These are phyloP conservation scores for Hecatera dysodea DNA, from an alignment of 2,888 invertebrate species.

Conservation along the genomic window DNA sequence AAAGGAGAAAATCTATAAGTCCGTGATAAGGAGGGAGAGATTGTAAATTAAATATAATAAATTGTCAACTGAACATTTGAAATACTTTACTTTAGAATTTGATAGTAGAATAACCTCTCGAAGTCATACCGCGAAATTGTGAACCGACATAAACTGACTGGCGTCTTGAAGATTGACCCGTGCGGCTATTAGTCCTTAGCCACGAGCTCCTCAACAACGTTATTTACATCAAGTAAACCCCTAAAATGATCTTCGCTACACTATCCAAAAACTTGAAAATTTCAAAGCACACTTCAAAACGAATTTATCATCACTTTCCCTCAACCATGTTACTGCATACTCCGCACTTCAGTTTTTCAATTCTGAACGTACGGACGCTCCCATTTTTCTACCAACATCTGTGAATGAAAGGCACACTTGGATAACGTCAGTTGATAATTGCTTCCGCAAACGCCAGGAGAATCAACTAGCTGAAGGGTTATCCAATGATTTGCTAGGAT, in stretches of 20 bases:
- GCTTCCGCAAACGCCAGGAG: constrained; percentile 42
- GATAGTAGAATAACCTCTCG: too few species aligned
- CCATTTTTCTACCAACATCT: constrained; percentile 40
- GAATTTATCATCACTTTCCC: not conserved
- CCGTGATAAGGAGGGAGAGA: too few species aligned
- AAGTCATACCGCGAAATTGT: too few species aligned
- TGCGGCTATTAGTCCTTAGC: too few species aligned
- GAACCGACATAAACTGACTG: too few species aligned
- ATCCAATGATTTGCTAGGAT: constrained; percentile 1
- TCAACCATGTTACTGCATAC: not conserved
- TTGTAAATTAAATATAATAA: too few species aligned
- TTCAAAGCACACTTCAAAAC: not conserved
- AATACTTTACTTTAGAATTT: too few species aligned
- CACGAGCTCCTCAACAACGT: too few species aligned
- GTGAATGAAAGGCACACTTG: constrained; percentile 43
- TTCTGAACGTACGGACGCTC: constrained; percentile 4
- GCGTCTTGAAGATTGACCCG: too few species aligned
- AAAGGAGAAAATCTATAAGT: too few species aligned
- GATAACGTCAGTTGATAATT: constrained; percentile 40
- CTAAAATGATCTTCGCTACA: not conserved
- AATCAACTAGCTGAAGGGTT: constrained; percentile 42
- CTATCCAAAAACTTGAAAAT: not conserved
- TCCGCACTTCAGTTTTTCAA: constrained; percentile 37
- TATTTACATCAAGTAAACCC: too few species aligned
- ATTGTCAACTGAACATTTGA: too few species aligned